A percentile compares a stretch with the other conserved stretches of the same genome.
These are phyloP conservation scores for Leptoclinus maculatus DNA, from an alignment of 2,797 vertebrate species.

Conservation along the genomic window DNA sequence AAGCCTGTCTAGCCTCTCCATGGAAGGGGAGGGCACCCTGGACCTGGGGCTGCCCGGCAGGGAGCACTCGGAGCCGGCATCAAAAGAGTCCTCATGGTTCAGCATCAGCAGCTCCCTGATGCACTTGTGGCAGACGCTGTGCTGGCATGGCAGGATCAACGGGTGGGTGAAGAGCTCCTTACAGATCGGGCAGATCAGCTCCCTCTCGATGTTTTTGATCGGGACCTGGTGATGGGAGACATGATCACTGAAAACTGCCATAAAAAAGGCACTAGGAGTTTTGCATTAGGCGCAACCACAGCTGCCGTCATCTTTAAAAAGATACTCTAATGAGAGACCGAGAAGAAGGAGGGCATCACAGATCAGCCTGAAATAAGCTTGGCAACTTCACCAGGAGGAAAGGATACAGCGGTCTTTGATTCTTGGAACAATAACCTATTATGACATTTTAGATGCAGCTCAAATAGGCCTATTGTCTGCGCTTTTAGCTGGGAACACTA, in stretches of 20 bases:
- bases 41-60: slow-evolving; percentile 92
- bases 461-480: slow-evolving; percentile 19
- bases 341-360: neutral
- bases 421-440: slow-evolving; percentile 36
- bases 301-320: neutral
- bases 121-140: slow-evolving; percentile 97
- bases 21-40: slow-evolving; percentile 89
- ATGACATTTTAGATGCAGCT: slow-evolving; percentile 19
- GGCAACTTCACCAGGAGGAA: neutral
- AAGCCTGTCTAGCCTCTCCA: slow-evolving; percentile 93
- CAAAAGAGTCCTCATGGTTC: slow-evolving; percentile 91
- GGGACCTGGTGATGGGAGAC: slow-evolving; percentile 84
- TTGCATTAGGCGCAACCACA: neutral
- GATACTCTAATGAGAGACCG: neutral
- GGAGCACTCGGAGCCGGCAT: slow-evolving; percentile 93
- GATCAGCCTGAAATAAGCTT: neutral
- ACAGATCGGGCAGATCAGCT: slow-evolving; percentile 97
- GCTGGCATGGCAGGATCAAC: slow-evolving; percentile 96
- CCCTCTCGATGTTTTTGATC: slow-evolving; percentile 96
- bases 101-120: slow-evolving; percentile 93
- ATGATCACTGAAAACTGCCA: neutral
- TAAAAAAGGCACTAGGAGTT: neutral
- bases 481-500: neutral
- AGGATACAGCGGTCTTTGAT: slow-evolving; percentile 37
- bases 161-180: slow-evolving; percentile 98